Conservation (phyloP, 30 jellyfish, hydroid and myxozoan species). For the Chrysaora quinquecirrha region DNA sequence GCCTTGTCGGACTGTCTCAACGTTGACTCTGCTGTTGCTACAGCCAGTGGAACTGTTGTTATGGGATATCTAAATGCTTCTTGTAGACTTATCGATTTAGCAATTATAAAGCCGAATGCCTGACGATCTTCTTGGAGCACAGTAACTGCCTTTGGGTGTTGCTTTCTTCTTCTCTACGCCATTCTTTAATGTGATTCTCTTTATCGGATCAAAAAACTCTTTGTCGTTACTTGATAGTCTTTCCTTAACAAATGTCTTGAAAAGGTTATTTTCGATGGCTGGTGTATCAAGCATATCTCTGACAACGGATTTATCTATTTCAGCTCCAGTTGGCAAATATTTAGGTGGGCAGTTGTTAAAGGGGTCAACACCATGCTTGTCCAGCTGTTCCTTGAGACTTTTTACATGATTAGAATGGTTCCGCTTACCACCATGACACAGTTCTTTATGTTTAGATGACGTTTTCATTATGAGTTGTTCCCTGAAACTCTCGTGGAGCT, state of each 20-base stretch:
- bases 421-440: conserved; percentile 9
- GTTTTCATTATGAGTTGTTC: conserved; percentile 31
- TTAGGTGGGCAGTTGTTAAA: conserved; percentile 14
- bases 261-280: not conserved
- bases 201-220: conserved; percentile 12
- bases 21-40: conserved; percentile 8
- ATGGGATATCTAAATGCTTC: conserved; percentile 19
- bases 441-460: conserved; percentile 37
- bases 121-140: conserved; percentile 43
- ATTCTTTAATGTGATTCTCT: conserved; percentile 15
- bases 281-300: conserved; percentile 30
- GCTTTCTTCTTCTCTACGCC: conserved; percentile 19
- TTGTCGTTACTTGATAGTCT: not conserved
- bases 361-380: conserved; percentile 45
- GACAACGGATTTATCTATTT: conserved; percentile 15
- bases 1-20: conserved; percentile 17
- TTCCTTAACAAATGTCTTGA: conserved; percentile 11
- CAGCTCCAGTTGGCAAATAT: conserved; percentile 12
- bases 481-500: conserved; percentile 3
- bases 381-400: conserved; percentile 22
- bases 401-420: conserved; percentile 13
- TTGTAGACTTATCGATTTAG: conserved; percentile 1
- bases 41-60: conserved; percentile 1
- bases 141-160: conserved; percentile 19
- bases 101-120: conserved; percentile 27